Evolutionary conservation across 2,113 vertebrate species (phyloP).

Genomic region (Mesembrinibis cayennensis): DNA sequence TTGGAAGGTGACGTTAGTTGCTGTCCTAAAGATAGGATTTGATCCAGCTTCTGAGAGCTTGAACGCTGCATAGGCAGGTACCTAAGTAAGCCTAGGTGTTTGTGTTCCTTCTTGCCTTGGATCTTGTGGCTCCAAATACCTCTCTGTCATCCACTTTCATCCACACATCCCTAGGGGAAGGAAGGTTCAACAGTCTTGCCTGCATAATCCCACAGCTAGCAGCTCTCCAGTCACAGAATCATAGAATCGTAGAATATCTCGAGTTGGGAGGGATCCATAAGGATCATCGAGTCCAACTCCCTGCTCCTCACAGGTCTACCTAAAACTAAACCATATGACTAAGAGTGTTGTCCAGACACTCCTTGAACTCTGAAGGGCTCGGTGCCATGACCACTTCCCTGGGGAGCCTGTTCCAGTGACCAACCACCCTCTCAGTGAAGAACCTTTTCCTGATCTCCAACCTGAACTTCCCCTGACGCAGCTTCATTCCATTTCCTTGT

Average conservation of each 20-base stretch:
- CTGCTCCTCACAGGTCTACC: not conserved
- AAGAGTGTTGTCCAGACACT: not conserved
- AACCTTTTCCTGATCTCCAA: not conserved
- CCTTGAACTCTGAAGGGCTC: not conserved
- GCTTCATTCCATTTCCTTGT: not conserved
- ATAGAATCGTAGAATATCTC: not conserved
- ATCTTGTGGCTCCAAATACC: not conserved
- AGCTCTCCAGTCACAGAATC: not conserved
- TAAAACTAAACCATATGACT: not conserved
- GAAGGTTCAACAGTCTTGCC: not conserved
- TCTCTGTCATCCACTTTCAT: not conserved
- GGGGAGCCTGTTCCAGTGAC: not conserved
- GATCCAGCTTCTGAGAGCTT: constrained; percentile 14
- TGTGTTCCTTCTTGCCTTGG: not conserved
- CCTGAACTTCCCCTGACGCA: not conserved
- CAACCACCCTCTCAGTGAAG: not conserved
- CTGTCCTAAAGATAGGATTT: constrained; percentile 48
- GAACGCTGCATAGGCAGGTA: not conserved
- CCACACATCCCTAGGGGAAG: not conserved
- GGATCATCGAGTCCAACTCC: not conserved
- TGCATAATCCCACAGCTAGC: not conserved
- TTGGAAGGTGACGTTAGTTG: constrained; percentile 46
- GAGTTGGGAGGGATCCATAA: not conserved
- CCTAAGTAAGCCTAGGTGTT: not conserved
- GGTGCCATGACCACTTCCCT: not conserved